A percentile compares a stretch with the other conserved stretches of the same genome.
Evolutionary conservation across 2,888 invertebrate genomes (phyloP).

Genomic region (Aquatica leii): DNA sequence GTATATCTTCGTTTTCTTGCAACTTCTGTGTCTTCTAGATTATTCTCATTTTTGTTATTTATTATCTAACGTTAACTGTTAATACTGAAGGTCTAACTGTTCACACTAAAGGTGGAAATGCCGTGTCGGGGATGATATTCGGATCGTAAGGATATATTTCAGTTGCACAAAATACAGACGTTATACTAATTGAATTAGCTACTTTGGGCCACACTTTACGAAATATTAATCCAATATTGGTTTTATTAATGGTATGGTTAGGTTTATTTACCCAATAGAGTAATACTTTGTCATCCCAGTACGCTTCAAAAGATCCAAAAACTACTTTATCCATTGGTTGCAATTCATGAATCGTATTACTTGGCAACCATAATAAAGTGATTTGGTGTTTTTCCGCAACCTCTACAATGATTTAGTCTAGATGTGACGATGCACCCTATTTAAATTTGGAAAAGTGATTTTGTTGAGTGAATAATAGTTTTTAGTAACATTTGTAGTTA

Average conservation of each 20-base stretch:
- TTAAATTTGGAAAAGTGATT: too few species aligned
- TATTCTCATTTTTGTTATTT: too few species aligned
- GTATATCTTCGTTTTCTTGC: too few species aligned
- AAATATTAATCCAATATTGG: background rate
- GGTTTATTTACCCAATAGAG: background rate
- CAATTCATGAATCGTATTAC: conserved; percentile 54
- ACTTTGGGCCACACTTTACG: conserved; percentile 3
- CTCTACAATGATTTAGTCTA: too few species aligned
- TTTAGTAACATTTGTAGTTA: too few species aligned
- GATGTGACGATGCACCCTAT: too few species aligned
- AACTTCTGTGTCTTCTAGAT: too few species aligned
- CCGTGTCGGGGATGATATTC: background rate
- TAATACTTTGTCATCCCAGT: conserved; percentile 48
- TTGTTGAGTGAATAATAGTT: too few species aligned
- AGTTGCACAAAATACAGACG: background rate
- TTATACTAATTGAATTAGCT: background rate
- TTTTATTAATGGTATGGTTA: background rate
- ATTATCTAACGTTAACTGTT: too few species aligned
- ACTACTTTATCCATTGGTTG: conserved; percentile 53
- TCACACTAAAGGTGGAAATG: background rate
- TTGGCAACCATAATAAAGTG: conserved; percentile 51
- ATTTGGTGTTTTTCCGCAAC: too few species aligned
- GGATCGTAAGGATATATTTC: background rate
- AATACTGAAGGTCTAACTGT: too few species aligned
- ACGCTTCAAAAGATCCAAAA: conserved; percentile 49